Conservation (phyloP, 2,113 vertebrate genomes). For the Thunnus maccoyii region DNA sequence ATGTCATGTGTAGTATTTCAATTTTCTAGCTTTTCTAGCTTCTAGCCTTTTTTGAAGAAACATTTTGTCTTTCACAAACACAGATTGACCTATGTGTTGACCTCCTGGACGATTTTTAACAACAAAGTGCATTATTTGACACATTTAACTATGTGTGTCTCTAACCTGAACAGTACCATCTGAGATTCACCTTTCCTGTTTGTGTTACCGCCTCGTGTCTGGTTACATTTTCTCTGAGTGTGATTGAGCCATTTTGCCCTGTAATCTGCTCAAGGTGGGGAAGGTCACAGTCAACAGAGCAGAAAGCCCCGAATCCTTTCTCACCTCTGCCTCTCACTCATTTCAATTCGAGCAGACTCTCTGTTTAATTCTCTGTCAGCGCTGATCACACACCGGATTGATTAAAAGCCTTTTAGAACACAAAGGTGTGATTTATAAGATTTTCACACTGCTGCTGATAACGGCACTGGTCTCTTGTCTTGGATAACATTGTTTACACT, state of each 20-base stretch:
- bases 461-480: slow-evolving; percentile 5
- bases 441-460: slow-evolving; percentile 27
- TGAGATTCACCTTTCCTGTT: slow-evolving; percentile 34
- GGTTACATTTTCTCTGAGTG: slow-evolving; percentile 47
- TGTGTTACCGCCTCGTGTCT: slow-evolving; percentile 29
- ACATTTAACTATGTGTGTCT: neutral
- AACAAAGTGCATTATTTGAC: neutral
- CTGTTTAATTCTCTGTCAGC: neutral
- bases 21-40: neutral
- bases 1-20: slow-evolving; percentile 3
- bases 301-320: slow-evolving; percentile 34
- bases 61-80: neutral
- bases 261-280: slow-evolving; percentile 68
- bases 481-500: slow-evolving; percentile 45
- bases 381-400: slow-evolving; percentile 38
- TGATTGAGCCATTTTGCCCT: slow-evolving; percentile 39
- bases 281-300: slow-evolving; percentile 55
- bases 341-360: slow-evolving; percentile 24
- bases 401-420: slow-evolving; percentile 47
- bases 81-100: neutral
- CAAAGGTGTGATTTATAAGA: slow-evolving; percentile 28
- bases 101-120: neutral
- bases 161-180: neutral
- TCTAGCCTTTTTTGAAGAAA: neutral
- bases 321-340: slow-evolving; percentile 42